Conservation (phyloP, 1,140 invertebrate species). For the Harlomillsia oculata region DNA sequence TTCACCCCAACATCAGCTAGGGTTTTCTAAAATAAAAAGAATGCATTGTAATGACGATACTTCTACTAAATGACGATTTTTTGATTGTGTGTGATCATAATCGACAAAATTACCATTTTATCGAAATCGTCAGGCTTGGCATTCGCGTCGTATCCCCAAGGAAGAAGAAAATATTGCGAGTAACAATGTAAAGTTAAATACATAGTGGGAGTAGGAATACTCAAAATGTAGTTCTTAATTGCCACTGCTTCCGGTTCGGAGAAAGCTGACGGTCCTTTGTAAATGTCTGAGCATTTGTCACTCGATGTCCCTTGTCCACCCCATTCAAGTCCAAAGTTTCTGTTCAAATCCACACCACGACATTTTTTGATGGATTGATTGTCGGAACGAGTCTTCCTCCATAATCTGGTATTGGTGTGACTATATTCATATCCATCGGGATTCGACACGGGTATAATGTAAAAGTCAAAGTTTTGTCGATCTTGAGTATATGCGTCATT, state of each 20-base stretch:
- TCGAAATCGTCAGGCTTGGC: slow-evolving; percentile 54
- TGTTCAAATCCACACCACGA: slow-evolving; percentile 61
- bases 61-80: not conserved
- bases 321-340: slow-evolving; percentile 70
- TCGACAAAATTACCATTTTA: slow-evolving; percentile 44
- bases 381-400: slow-evolving; percentile 58
- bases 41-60: too few relatives aligned
- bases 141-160: slow-evolving; percentile 61
- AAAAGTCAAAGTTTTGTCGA: slow-evolving; percentile 43
- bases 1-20: slow-evolving; percentile 55
- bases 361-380: slow-evolving; percentile 31
- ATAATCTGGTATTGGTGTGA: slow-evolving; percentile 44
- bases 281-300: slow-evolving; percentile 82
- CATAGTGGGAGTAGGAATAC: slow-evolving; percentile 42
- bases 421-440: slow-evolving; percentile 53
- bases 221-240: slow-evolving; percentile 44
- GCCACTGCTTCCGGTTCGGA: slow-evolving; percentile 84
- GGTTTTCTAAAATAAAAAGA: slow-evolving; percentile 6
- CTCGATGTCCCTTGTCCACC: slow-evolving; percentile 62
- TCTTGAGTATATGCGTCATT: slow-evolving; percentile 15
- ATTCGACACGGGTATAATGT: slow-evolving; percentile 68
- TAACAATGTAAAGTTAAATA: slow-evolving; percentile 81
- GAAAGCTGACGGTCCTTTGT: slow-evolving; percentile 71
- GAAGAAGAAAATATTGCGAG: slow-evolving; percentile 72
- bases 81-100: not conserved